Percentiles rank a stretch among this genome's conserved stretches.
These are phyloP conservation scores for Ramphastos sulfuratus DNA, from an alignment of 2,113 vertebrate genomes.

Conservation along the genomic window DNA sequence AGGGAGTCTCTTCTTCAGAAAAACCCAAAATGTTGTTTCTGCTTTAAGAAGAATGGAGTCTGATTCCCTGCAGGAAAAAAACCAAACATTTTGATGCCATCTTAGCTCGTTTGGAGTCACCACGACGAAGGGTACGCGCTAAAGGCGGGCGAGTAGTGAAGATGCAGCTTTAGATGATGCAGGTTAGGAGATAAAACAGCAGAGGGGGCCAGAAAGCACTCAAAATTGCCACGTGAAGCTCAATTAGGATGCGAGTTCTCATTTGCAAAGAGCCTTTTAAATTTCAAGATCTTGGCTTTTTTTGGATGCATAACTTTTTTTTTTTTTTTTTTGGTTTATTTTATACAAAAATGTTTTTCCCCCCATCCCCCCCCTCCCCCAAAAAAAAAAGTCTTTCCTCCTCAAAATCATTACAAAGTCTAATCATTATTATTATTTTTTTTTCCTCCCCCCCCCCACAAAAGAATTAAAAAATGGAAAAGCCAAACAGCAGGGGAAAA, in stretches of 20 bases:
- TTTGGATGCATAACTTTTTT: constrained; percentile 62
- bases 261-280: constrained; percentile 72
- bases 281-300: constrained; percentile 75
- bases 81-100: constrained; percentile 83
- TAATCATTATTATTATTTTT: constrained; percentile 48
- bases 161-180: constrained; percentile 77
- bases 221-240: constrained; percentile 64
- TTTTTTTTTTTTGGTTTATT: constrained; percentile 36
- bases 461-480: constrained; percentile 86
- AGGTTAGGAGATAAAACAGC: constrained; percentile 89
- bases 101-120: constrained; percentile 72
- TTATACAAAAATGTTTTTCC: constrained; percentile 52
- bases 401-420: constrained; percentile 84
- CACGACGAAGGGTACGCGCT: constrained; percentile 69
- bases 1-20: constrained; percentile 90
- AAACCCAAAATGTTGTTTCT: constrained; percentile 94
- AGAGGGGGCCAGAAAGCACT: constrained; percentile 85
- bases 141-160: constrained; percentile 66
- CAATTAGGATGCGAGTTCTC: constrained; percentile 66
- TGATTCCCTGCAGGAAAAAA: constrained; percentile 83
- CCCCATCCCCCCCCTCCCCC: too few relatives aligned
- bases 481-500: constrained; percentile 83
- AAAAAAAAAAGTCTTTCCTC: constrained; percentile 69
- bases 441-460: constrained; percentile 51
- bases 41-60: constrained; percentile 89